Conservation (phyloP, 2,113 vertebrate species). For the Microcebus murinus region DNA sequence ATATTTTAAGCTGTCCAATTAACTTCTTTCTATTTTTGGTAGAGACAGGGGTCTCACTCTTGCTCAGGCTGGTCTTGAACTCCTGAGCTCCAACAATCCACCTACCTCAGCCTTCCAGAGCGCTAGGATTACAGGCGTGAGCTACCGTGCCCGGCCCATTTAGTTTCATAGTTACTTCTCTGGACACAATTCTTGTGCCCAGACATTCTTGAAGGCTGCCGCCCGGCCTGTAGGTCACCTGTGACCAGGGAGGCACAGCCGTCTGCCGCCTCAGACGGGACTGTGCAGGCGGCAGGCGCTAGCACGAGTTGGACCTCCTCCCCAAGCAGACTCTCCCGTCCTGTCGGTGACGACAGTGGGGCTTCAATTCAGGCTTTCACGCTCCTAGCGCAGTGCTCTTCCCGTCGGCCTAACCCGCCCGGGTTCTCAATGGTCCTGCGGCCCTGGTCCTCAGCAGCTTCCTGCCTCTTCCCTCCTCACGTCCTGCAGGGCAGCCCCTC, state of each 20-base stretch:
- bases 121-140: too few relatives aligned
- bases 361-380: not conserved
- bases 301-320: not conserved
- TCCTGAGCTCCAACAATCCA: too few relatives aligned
- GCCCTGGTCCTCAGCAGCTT: not conserved
- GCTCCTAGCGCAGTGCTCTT: not conserved
- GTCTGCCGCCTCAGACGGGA: not conserved
- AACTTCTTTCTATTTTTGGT: too few relatives aligned
- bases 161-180: not conserved
- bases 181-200: not conserved
- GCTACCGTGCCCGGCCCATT: too few relatives aligned
- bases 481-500: too few relatives aligned
- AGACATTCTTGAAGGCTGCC: not conserved
- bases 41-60: too few relatives aligned
- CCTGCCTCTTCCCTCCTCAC: not conserved
- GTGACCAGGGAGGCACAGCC: not conserved
- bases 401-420: not conserved
- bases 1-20: too few relatives aligned
- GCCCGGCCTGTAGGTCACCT: not conserved
- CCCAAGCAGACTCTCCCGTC: not conserved
- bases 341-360: too few relatives aligned
- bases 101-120: too few relatives aligned
- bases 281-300: not conserved
- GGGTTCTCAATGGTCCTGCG: not conserved
- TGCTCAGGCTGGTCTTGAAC: too few relatives aligned